Evolutionary conservation across 2,797 vertebrate genomes (phyloP).

Genomic region (Podargus strigoides): DNA sequence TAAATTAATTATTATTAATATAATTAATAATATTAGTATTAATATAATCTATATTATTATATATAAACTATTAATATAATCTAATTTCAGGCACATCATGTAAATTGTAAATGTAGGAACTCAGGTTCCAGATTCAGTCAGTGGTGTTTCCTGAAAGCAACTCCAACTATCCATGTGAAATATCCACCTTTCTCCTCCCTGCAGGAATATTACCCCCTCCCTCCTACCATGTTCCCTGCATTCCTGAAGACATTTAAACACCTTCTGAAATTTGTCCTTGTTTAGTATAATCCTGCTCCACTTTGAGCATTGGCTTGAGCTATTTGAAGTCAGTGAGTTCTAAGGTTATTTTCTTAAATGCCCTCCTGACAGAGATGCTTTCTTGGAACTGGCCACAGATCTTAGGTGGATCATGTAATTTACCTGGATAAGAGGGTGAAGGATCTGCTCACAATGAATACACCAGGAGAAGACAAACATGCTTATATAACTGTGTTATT

Average conservation of each 20-base stretch:
- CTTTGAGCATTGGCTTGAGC: not conserved
- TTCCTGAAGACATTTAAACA: not conserved
- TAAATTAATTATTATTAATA: too few species aligned
- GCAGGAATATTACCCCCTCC: not conserved
- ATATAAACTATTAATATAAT: not conserved
- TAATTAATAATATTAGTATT: too few species aligned
- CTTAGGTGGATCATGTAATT: not conserved
- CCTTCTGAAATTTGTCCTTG: not conserved
- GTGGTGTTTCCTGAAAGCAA: not conserved
- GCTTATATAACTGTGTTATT: constrained; percentile 13
- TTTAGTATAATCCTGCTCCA: not conserved
- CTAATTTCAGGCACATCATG: not conserved
- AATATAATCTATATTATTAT: too few species aligned
- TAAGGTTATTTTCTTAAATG: not conserved
- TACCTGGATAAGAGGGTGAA: not conserved
- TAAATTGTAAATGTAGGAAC: not conserved
- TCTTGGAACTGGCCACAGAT: not conserved
- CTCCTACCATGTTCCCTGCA: not conserved
- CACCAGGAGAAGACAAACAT: not conserved
- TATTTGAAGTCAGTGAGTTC: not conserved
- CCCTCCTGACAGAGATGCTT: not conserved
- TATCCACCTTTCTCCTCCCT: not conserved
- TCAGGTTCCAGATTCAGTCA: not conserved
- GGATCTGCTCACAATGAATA: not conserved
- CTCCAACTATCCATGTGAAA: not conserved